Base-by-base conservation (phyloP, 2,113 vertebrate genomes). In the Mystacornis crossleyi region DNA sequence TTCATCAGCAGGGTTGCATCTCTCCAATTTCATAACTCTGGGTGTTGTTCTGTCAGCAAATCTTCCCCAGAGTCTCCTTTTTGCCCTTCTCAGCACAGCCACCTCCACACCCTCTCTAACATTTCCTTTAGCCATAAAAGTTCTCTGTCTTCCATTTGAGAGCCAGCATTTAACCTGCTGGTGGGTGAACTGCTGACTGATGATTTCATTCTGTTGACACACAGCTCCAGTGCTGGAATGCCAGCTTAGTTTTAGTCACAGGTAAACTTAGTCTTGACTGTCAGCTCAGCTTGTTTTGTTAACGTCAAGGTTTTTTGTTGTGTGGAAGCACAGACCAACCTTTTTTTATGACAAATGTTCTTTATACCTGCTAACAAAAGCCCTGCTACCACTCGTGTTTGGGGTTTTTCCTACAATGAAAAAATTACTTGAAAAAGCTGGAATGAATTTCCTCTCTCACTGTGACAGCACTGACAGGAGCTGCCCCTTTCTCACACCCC, bases 221-320 rank as follows among this genome's bases (percentile, higher is more conserved):
- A 40, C 20, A 23, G 9, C 18, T 19, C 33, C 23, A 34, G 9
- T 7, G 26, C 6, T 31, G 9, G 9, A 38, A 60, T 80, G 31
- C 33, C 67, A 62, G 29, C 19, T 40, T 29, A 4, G 20, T 42
- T 82, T 71, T 36, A 48, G 26, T 12, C n/a, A 26, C 34, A 8
- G 8, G 16, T 10, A 24, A 57, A 43, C 8, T 57, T 47, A 6
- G 3, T 34, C 33, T 64, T 57, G 17, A 9, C 26, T 24, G 16
- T 21, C 18, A 57, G 4, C 33, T 69, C 57, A 19, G 8, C 12
- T 73, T 42, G 10, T 28, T 62, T 40, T 34, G 8, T 34, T 47
- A 55, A 15, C 16, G 36, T 61, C 0, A 2, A 6, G 10, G 5
- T 0, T 26, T 42, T 48, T 48, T 16, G 2, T 61, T 87, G 4